phyloP scores from a whole-genome alignment of 2,113 vertebrate genomes.

The Gnathonemus longibarbis region DNA sequence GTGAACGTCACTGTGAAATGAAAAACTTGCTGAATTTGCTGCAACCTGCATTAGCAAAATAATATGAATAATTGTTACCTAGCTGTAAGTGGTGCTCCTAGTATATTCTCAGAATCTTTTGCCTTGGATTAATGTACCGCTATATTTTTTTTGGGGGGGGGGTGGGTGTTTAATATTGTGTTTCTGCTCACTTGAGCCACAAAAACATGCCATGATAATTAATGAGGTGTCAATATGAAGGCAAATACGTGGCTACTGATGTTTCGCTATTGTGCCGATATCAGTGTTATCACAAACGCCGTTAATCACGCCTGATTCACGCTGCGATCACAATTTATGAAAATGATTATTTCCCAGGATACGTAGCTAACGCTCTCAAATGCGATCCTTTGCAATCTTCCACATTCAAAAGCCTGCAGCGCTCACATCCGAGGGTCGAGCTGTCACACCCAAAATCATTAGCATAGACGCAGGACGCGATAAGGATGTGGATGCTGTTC shows the following conservation, averaged over 20 bases:
- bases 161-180: neutral
- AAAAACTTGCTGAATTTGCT: neutral
- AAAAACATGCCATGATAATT: neutral
- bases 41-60: neutral
- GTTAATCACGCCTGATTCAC: neutral
- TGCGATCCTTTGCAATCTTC: neutral
- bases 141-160: neutral
- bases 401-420: neutral
- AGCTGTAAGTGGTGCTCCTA: neutral
- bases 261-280: neutral
- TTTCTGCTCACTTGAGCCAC: neutral
- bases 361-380: neutral
- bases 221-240: neutral
- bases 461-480: conserved; percentile 34
- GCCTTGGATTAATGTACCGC: neutral
- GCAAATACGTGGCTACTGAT: neutral
- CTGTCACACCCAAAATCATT: conserved; percentile 26
- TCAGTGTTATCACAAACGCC: neutral
- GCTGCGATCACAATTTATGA: neutral
- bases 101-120: neutral
- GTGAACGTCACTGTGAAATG: neutral
- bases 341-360: neutral
- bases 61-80: neutral
- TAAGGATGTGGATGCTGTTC: conserved; percentile 42
- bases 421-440: neutral